Percentiles rank a stretch among this genome's conserved stretches.
Evolutionary conservation across 35 echinoderm and acorn worm genomes (phyloP).

Genomic region (Amphiura filiformis): DNA sequence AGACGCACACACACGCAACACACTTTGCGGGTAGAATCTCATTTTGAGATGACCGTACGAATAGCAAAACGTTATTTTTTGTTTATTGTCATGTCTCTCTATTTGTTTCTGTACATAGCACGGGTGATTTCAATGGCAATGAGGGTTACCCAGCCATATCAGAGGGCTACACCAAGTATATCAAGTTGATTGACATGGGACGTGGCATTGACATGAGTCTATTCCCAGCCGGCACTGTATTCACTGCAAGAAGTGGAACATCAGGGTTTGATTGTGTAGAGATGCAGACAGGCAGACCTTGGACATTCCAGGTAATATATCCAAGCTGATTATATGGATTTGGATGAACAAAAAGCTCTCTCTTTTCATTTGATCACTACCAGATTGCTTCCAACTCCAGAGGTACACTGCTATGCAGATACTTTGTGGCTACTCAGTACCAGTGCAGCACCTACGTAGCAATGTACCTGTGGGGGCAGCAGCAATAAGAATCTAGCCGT

Average conservation of each 20-base stretch:
- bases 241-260: conserved; percentile 52
- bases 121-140: too few species aligned
- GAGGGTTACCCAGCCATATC: background rate
- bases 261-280: conserved; percentile 78
- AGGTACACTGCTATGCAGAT: too few species aligned
- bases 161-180: conserved; percentile 2
- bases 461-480: too few species aligned
- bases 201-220: conserved; percentile 92
- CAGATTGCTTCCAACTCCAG: background rate
- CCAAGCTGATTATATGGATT: background rate
- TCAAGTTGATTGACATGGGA: conserved; percentile 81
- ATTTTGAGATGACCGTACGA: too few species aligned
- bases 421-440: too few species aligned
- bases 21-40: too few species aligned
- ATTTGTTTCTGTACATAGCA: too few species aligned
- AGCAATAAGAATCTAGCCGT: too few species aligned
- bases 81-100: too few species aligned
- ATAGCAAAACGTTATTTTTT: too few species aligned
- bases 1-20: too few species aligned
- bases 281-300: conserved; percentile 73
- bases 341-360: background rate
- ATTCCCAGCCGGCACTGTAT: conserved; percentile 62
- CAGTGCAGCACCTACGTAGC: too few species aligned
- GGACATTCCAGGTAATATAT: conserved; percentile 98
- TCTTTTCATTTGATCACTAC: background rate